These are phyloP conservation scores for Pinna nobilis DNA, from an alignment of 1,140 invertebrate genomes.

Conservation along the genomic window DNA sequence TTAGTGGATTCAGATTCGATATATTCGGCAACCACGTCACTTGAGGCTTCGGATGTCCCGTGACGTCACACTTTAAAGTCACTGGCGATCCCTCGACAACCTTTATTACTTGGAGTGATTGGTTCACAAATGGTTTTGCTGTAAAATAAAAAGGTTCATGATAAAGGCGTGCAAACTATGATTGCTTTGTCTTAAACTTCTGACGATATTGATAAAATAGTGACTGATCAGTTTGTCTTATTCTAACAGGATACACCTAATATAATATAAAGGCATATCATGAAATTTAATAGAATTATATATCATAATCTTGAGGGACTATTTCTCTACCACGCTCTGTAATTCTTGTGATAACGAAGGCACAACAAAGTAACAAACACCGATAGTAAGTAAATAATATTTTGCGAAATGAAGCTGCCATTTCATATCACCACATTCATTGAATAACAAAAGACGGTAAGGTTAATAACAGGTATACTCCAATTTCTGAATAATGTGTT, in stretches of 20 bases:
- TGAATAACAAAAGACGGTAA: too few relatives aligned
- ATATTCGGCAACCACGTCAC: constrained; percentile 19
- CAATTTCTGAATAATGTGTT: too few relatives aligned
- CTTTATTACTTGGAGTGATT: constrained; percentile 6
- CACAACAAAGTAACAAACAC: too few relatives aligned
- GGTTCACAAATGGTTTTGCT: constrained; percentile 29
- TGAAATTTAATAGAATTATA: not conserved
- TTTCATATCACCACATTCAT: too few relatives aligned
- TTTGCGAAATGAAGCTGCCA: too few relatives aligned
- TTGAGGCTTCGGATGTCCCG: constrained; percentile 23
- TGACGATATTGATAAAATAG: not conserved
- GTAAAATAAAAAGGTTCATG: not conserved
- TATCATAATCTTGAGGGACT: not conserved
- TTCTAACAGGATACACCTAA: not conserved
- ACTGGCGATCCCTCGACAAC: constrained; percentile 22
- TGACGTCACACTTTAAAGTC: constrained; percentile 10
- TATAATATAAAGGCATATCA: not conserved
- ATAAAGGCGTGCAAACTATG: not conserved
- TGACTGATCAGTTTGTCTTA: not conserved
- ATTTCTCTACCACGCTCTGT: too few relatives aligned
- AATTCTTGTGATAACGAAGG: too few relatives aligned
- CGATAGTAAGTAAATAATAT: too few relatives aligned
- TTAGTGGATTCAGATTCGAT: not conserved
- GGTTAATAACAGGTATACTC: too few relatives aligned
- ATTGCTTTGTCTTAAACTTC: not conserved